These are phyloP conservation scores for Hypotaenidia okinawae DNA, from an alignment of 2,797 vertebrate species.

Conservation along the genomic window DNA sequence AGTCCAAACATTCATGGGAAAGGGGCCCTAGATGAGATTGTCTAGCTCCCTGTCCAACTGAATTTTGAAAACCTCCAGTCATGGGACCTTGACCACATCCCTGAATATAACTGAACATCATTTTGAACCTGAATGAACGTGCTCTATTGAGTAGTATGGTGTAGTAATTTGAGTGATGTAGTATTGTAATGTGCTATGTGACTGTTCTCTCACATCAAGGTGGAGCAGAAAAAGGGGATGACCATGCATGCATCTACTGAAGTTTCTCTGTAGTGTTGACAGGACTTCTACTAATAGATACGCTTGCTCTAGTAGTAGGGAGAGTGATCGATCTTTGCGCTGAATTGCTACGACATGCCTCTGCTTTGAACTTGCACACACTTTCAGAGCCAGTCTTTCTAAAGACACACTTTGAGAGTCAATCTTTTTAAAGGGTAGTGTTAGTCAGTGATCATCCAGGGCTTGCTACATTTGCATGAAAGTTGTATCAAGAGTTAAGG, in stretches of 20 bases:
- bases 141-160: neutral
- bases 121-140: neutral
- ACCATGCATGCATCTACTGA: neutral
- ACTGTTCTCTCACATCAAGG: neutral
- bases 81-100: too few species aligned
- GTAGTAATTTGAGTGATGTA: neutral
- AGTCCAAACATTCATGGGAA: too few species aligned
- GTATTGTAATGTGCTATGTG: neutral
- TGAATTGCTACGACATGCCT: neutral
- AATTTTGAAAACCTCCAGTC: too few species aligned
- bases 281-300: neutral
- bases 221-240: neutral
- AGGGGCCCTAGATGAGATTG: too few species aligned
- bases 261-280: neutral
- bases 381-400: neutral
- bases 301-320: neutral
- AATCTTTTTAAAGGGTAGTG: neutral
- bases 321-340: neutral
- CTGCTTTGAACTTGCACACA: neutral
- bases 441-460: neutral
- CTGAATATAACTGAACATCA: neutral
- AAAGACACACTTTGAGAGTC: neutral
- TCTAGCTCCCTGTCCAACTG: too few species aligned
- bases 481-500: neutral
- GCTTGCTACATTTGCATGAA: neutral